Conservation (phyloP, 2,113 vertebrate species). For the Theristicus caerulescens region DNA sequence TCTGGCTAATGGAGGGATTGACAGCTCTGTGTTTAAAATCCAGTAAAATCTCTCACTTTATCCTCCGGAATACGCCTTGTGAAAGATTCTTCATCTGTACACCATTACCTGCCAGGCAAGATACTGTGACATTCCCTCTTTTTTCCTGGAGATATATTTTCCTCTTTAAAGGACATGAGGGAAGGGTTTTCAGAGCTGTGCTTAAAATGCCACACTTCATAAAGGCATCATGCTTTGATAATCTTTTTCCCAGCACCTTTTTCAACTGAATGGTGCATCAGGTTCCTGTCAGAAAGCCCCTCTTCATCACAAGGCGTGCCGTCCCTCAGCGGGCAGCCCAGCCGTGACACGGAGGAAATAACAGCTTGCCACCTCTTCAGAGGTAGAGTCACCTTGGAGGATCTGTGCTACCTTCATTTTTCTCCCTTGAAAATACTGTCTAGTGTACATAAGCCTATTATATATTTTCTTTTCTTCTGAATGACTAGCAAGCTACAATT, state of each 20-base stretch:
- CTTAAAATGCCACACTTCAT: not conserved
- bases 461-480: not conserved
- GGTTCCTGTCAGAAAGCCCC: not conserved
- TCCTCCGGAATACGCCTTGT: not conserved
- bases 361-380: constrained; percentile 35
- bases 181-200: not conserved
- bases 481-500: not conserved
- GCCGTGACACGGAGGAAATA: not conserved
- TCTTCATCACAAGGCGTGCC: not conserved
- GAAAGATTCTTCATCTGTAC: not conserved
- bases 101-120: not conserved
- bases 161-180: not conserved
- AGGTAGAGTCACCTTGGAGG: constrained; percentile 56
- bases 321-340: constrained; percentile 25
- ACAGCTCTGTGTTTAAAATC: not conserved
- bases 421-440: not conserved
- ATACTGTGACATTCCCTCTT: not conserved
- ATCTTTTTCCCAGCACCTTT: not conserved
- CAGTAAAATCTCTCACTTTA: not conserved
- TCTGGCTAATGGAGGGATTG: not conserved
- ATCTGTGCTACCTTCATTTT: not conserved
- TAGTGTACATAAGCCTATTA: not conserved
- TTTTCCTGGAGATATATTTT: not conserved
- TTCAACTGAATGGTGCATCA: not conserved
- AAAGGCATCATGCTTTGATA: not conserved